Conservation (phyloP, 2,797 vertebrate genomes). For the Cirrhinus molitorella region DNA sequence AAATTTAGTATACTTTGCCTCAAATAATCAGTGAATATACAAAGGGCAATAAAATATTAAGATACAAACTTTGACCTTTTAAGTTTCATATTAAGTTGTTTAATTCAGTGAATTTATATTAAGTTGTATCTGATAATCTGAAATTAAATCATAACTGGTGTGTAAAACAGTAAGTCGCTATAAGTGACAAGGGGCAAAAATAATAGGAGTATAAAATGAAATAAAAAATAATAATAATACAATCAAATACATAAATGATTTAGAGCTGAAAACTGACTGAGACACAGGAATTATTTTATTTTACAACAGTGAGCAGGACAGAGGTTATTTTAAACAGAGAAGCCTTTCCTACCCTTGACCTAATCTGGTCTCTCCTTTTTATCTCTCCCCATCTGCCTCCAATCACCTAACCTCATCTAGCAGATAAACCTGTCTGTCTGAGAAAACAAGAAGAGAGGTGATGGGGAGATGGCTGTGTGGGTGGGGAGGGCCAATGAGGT, state of each 20-base stretch:
- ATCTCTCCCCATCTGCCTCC: constrained; percentile 54
- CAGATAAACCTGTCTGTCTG: constrained; percentile 56
- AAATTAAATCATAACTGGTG: not conserved
- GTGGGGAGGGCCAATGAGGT: constrained; percentile 29
- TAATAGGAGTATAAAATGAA: not conserved
- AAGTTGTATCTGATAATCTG: not conserved
- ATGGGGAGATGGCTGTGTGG: not conserved
- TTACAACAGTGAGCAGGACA: constrained; percentile 7
- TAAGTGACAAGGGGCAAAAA: not conserved
- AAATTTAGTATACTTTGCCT: not conserved
- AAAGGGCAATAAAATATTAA: not conserved
- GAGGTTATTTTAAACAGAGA: constrained; percentile 44
- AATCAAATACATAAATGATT: not conserved
- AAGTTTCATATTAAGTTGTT: not conserved
- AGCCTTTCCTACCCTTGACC: constrained; percentile 54
- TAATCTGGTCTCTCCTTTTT: constrained; percentile 50
- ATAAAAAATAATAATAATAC: too few relatives aligned
- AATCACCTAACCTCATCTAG: constrained; percentile 52
- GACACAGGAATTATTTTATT: not conserved
- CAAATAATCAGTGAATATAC: not conserved
- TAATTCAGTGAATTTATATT: not conserved
- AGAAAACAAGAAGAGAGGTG: constrained; percentile 42
- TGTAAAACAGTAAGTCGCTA: not conserved
- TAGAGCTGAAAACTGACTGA: not conserved
- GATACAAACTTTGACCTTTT: not conserved